Conservation (phyloP, 1,140 invertebrate species). For the Dinothrombium tinctorium region DNA sequence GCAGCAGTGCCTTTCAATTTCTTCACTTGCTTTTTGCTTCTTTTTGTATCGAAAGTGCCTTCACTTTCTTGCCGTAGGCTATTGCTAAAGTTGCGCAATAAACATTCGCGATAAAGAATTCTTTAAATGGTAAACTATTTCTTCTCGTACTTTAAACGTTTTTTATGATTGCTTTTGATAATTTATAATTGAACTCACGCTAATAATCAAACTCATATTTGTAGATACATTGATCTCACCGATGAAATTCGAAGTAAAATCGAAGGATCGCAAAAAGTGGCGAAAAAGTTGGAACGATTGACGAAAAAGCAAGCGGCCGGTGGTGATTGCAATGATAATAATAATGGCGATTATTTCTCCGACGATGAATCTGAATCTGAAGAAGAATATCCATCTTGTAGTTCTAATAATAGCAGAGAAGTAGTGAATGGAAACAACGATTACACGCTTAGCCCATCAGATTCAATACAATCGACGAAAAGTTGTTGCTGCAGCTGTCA, state of each 20-base stretch:
- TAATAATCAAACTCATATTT: no score
- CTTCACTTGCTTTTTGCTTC: no score
- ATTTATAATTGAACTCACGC: no score
- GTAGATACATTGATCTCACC: constrained; percentile 61
- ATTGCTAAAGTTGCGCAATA: no score
- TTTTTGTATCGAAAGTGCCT: no score
- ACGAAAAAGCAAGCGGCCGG: constrained; percentile 27
- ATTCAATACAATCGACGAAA: background rate
- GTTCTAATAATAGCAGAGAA: constrained; percentile 2
- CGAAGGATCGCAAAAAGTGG: constrained; percentile 72
- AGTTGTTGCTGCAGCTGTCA: background rate
- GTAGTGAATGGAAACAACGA: background rate
- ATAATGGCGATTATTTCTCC: constrained; percentile 10
- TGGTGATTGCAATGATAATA: constrained; percentile 10
- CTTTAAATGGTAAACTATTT: no score
- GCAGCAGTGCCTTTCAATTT: no score
- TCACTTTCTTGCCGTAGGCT: no score
- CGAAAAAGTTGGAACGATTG: constrained; percentile 68
- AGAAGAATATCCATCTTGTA: background rate
- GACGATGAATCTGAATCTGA: background rate
- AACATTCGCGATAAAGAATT: no score
- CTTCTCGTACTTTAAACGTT: background rate
- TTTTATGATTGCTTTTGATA: no score
- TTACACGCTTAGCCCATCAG: background rate
- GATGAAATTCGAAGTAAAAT: constrained; percentile 77